These are phyloP conservation scores for Lomographa bimaculata DNA, from an alignment of 2,888 invertebrate species.

Conservation along the genomic window DNA sequence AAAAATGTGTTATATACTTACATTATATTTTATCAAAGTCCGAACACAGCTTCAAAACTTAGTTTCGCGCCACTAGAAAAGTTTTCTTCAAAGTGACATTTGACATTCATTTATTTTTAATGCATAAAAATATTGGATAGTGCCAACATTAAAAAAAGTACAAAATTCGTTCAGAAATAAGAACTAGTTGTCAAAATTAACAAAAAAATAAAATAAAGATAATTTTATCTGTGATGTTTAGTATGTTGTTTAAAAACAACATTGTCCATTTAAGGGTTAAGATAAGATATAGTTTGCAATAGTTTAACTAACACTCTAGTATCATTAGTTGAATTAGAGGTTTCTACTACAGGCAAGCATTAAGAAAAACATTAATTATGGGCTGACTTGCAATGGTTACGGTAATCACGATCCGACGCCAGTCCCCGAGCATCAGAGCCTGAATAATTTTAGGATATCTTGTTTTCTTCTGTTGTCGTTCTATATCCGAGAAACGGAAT, in stretches of 20 bases:
- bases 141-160: constrained; percentile 38
- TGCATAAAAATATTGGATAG: constrained; percentile 37
- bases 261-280: not conserved
- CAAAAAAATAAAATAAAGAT: constrained; percentile 26
- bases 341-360: too few species aligned
- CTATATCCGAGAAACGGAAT: too few species aligned
- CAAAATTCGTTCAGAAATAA: constrained; percentile 35
- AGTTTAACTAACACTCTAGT: too few species aligned
- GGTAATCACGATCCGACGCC: not conserved
- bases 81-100: constrained; percentile 38
- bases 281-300: too few species aligned
- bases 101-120: constrained; percentile 35
- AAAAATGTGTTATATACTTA: too few species aligned
- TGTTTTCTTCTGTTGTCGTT: too few species aligned
- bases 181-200: too few species aligned
- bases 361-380: too few species aligned
- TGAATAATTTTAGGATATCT: constrained; percentile 1
- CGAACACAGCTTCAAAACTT: constrained; percentile 35
- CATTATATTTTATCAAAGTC: constrained; percentile 36
- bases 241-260: constrained; percentile 21
- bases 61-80: constrained; percentile 39
- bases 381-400: too few species aligned
- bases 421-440: not conserved
- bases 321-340: too few species aligned
- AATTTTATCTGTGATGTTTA: constrained; percentile 31